Evolutionary conservation across 2,113 vertebrate genomes (phyloP).

Genomic region (Erinaceus europaeus): DNA sequence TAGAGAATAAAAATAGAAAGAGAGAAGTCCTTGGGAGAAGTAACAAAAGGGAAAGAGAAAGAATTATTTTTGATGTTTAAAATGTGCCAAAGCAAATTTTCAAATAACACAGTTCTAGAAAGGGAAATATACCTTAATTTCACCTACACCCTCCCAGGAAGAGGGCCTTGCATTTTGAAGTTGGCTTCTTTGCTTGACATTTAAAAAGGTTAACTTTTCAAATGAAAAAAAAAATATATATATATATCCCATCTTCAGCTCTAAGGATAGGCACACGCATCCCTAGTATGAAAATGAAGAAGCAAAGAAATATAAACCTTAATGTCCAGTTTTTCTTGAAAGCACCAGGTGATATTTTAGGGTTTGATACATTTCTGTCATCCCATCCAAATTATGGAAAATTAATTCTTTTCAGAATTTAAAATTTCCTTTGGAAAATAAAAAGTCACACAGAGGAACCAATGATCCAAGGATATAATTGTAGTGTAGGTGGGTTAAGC

Average conservation of each 20-base stretch:
- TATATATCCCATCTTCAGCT: background rate
- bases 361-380: background rate
- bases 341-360: background rate
- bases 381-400: background rate
- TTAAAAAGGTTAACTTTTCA: slow-evolving; percentile 35
- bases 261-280: background rate
- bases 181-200: background rate
- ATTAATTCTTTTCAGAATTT: slow-evolving; percentile 11
- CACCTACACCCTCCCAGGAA: background rate
- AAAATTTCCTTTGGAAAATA: slow-evolving; percentile 4
- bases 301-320: slow-evolving; percentile 28
- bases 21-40: background rate
- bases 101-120: slow-evolving; percentile 39
- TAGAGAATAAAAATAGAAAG: slow-evolving; percentile 36
- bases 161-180: slow-evolving; percentile 1
- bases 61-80: slow-evolving; percentile 50
- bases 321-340: slow-evolving; percentile 37
- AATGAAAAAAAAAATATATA: too few relatives aligned
- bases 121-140: slow-evolving; percentile 31
- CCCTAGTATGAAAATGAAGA: background rate
- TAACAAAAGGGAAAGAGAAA: slow-evolving; percentile 35
- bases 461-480: background rate
- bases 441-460: background rate
- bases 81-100: slow-evolving; percentile 34
- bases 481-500: background rate